Conservation (phyloP, 2,888 invertebrate species). For the Arctia plantaginis region DNA sequence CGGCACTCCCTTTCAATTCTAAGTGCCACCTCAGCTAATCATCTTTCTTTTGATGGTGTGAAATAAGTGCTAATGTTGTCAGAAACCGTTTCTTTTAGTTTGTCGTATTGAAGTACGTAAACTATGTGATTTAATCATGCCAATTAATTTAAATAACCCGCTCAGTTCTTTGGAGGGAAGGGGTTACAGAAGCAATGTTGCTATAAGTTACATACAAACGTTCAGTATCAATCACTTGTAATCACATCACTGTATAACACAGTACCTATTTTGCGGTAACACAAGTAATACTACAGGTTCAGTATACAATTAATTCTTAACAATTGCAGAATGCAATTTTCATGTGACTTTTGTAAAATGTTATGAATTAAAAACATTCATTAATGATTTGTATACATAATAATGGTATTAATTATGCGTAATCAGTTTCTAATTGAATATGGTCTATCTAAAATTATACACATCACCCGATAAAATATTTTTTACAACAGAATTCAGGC, state of each 20-base stretch:
- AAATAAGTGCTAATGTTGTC: background rate
- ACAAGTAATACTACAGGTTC: background rate
- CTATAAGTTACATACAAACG: background rate
- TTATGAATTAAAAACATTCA: background rate
- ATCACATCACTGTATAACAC: background rate
- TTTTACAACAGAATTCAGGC: background rate
- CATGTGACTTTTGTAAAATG: background rate
- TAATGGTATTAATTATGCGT: background rate
- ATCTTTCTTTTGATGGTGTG: background rate
- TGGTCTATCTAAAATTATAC: background rate
- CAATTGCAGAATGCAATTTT: background rate
- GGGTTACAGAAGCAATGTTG: background rate
- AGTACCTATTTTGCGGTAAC: background rate
- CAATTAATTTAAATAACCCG: conserved; percentile 5
- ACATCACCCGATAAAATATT: background rate
- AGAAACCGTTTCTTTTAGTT: background rate
- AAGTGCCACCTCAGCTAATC: conserved; percentile 21
- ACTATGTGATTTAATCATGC: background rate
- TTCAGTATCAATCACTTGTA: background rate
- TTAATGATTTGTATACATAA: background rate
- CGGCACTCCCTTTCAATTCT: conserved; percentile 65
- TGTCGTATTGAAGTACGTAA: background rate
- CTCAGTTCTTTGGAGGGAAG: conserved; percentile 2
- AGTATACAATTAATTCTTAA: background rate
- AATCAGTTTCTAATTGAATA: background rate